Percentiles rank a stretch among this genome's conserved stretches.
Evolutionary conservation across 2,797 vertebrate genomes (phyloP).

Genomic region (Fundulus diaphanus): DNA sequence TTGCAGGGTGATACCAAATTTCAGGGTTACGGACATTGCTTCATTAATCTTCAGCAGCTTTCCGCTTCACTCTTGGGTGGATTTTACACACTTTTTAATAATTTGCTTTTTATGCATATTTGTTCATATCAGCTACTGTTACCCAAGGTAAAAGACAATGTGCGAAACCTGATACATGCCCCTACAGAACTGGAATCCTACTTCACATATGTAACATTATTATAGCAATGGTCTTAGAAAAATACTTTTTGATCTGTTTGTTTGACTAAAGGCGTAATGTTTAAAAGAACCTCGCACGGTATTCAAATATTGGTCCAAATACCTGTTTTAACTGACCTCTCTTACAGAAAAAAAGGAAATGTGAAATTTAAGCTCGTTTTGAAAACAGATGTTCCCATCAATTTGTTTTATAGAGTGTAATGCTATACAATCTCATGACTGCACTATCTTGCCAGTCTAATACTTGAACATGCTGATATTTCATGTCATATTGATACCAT

Average conservation of each 20-base stretch:
- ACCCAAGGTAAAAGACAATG: no score
- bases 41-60: no score
- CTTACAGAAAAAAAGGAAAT: not conserved
- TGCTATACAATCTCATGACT: slow-evolving; percentile 6
- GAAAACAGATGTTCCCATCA: not conserved
- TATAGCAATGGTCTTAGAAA: not conserved
- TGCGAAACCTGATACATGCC: not conserved
- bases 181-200: not conserved
- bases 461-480: slow-evolving; percentile 4
- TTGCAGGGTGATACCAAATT: not conserved
- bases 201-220: not conserved
- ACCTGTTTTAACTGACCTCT: not conserved
- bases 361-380: not conserved
- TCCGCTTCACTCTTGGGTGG: no score
- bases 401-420: slow-evolving; percentile 2
- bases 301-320: not conserved
- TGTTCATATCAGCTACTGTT: not conserved
- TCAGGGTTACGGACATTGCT: no score
- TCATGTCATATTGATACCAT: slow-evolving; percentile 9
- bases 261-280: not conserved
- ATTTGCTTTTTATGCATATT: no score
- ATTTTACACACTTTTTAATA: no score
- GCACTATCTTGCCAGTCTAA: slow-evolving; percentile 9
- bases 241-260: not conserved
- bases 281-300: slow-evolving; percentile 13